Base-by-base conservation (phyloP, 2,888 invertebrate genomes). In the Napeogenes inachia region DNA sequence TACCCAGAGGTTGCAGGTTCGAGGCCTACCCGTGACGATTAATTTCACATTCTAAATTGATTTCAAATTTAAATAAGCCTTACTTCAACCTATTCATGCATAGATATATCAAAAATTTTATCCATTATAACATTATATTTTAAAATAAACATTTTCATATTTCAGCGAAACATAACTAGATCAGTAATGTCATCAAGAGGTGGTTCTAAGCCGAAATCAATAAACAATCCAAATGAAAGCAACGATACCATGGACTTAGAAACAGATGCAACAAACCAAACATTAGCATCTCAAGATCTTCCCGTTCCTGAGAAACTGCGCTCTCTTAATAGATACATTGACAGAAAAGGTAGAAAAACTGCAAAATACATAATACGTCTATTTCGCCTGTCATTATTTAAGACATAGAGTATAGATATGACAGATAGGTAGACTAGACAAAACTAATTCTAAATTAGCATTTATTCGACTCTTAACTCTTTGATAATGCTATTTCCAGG, bases 231-330 rank as follows among this genome's bases (percentile, higher is more conserved):
- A 12, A 50, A 30, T 12, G 50, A 50, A 30, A 50, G 3, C 59
- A 86, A 84, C 65, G 69, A 71, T 1, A 82, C 84, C 2, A 54
- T 79, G 60, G 85, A 88, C 57, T 71, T 87, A 62, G 75, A 80
- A 64, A 78, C 85, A 4, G 81, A 90, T 64, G 76, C 83, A 21
- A 87, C 82, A 12, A 90, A 89, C 65, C 84, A 85, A 70, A 87
- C 85, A 2, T 65, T 87, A 42, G 75, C 50, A 50, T 6, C 81
- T 0, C 87, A 88, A 71, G 89, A 89, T 59, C 65, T 88, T 4
- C 91, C 91, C 0, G 81, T 90, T 0, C 88, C 91, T 13, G 91
- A 91, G 70, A 90, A 88, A 63, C 72, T 91, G 13, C 77, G 91
- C 35, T 81, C 87, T 0, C 63, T 86, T 13, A 89, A 86, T 68